A percentile compares a stretch with the other conserved stretches of the same genome.
phyloP scores from a whole-genome alignment of 1,140 invertebrate species.

The Diabrotica undecimpunctata region DNA sequence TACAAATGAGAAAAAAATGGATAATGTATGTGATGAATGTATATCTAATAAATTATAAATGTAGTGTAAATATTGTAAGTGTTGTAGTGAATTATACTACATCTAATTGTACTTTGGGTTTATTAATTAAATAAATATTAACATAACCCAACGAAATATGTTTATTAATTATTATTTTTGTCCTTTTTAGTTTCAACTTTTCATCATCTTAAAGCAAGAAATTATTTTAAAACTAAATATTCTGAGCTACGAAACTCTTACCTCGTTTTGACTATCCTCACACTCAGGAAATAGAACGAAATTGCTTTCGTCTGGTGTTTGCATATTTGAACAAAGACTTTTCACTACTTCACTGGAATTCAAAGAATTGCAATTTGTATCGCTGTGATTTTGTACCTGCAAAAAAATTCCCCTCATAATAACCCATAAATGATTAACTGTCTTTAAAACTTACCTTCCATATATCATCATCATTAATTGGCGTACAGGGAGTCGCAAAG shows the following conservation, averaged over 20 bases:
- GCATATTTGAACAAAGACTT: slow-evolving; percentile 42
- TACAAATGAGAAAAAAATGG: no score
- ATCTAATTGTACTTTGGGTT: no score
- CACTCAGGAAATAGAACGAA: slow-evolving; percentile 51
- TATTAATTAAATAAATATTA: no score
- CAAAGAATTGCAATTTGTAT: slow-evolving; percentile 23
- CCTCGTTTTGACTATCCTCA: slow-evolving; percentile 35
- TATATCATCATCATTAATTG: slow-evolving; percentile 56
- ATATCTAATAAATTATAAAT: no score
- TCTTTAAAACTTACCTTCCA: slow-evolving; percentile 45
- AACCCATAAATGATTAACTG: slow-evolving; percentile 5
- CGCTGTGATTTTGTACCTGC: background rate
- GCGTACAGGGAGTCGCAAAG: slow-evolving; percentile 66
- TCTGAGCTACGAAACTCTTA: slow-evolving; percentile 7
- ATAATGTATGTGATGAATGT: no score
- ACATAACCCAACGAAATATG: no score
- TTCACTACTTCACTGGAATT: slow-evolving; percentile 44
- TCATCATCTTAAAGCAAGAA: background rate
- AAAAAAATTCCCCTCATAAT: background rate
- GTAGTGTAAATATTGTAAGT: no score
- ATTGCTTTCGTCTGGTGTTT: slow-evolving; percentile 45
- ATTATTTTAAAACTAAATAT: background rate
- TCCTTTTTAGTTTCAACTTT: background rate
- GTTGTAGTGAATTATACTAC: no score
- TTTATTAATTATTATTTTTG: background rate